phyloP scores from a whole-genome alignment of 2,113 vertebrate genomes.

The Porphyrio hochstetteri region DNA sequence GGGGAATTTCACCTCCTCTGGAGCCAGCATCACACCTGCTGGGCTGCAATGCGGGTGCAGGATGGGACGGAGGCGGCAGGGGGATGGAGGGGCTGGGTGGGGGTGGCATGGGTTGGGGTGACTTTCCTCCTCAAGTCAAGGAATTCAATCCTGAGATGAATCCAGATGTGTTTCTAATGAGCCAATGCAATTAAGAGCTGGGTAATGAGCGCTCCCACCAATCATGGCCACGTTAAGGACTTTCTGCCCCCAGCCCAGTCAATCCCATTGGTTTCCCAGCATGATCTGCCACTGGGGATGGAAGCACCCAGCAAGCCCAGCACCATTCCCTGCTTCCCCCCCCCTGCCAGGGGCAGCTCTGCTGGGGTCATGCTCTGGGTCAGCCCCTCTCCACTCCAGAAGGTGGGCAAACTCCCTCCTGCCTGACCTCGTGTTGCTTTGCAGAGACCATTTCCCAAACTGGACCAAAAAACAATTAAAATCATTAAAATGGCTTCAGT shows the following conservation, averaged over 20 bases:
- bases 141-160: neutral
- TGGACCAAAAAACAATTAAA: neutral
- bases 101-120: neutral
- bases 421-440: rapidly evolving
- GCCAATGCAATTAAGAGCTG: rapidly evolving
- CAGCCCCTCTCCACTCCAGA: neutral
- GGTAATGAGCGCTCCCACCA: rapidly evolving
- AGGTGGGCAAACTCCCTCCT: neutral
- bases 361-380: neutral
- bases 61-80: neutral
- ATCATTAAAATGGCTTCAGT: neutral
- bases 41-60: rapidly evolving
- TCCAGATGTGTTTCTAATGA: rapidly evolving
- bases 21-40: neutral
- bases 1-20: neutral
- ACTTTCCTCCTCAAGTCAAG: neutral
- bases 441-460: neutral
- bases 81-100: neutral
- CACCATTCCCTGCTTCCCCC: rapidly evolving
- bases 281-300: rapidly evolving
- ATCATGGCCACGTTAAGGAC: rapidly evolving
- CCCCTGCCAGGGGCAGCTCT: neutral
- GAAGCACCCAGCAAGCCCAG: neutral
- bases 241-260: rapidly evolving
- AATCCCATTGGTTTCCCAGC: rapidly evolving